Conservation (phyloP, 2,113 vertebrate species). For the Lutjanus erythropterus region DNA sequence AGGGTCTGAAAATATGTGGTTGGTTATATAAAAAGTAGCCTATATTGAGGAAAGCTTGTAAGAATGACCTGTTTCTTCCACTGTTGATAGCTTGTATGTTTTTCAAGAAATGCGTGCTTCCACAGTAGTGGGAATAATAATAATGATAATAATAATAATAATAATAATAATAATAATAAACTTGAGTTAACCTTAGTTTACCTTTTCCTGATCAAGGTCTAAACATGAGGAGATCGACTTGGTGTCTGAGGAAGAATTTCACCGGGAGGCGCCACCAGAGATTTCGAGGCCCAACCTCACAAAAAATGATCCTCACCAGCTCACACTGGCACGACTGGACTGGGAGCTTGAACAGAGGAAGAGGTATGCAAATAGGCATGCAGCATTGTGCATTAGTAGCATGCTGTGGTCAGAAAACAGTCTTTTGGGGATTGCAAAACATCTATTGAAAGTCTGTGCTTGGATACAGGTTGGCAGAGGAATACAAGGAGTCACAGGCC, state of each 20-base stretch:
- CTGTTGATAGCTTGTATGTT: not conserved
- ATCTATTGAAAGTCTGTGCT: not conserved
- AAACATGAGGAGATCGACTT: slow-evolving; percentile 98
- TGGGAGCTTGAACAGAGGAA: slow-evolving; percentile 99
- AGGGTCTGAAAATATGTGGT: not conserved
- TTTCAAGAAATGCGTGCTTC: not conserved
- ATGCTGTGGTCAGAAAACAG: not conserved
- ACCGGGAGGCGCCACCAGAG: slow-evolving; percentile 90
- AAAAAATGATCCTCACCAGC: slow-evolving; percentile 92
- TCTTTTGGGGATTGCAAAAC: not conserved
- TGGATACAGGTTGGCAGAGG: slow-evolving; percentile 91
- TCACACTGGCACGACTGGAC: slow-evolving; percentile 95
- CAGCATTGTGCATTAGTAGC: no score
- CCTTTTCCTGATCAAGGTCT: slow-evolving; percentile 84
- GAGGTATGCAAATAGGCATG: slow-evolving; percentile 82
- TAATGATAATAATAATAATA: no score
- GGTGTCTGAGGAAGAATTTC: slow-evolving; percentile 94
- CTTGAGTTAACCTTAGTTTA: not conserved
- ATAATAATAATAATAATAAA: no score
- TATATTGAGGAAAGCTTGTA: not conserved
- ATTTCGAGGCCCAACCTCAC: slow-evolving; percentile 92
- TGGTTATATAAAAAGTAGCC: not conserved
- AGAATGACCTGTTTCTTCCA: not conserved
- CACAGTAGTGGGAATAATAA: not conserved
- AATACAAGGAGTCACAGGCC: slow-evolving; percentile 92